Conservation (phyloP, 2,113 vertebrate genomes). For the Gopherus evgoodei region DNA sequence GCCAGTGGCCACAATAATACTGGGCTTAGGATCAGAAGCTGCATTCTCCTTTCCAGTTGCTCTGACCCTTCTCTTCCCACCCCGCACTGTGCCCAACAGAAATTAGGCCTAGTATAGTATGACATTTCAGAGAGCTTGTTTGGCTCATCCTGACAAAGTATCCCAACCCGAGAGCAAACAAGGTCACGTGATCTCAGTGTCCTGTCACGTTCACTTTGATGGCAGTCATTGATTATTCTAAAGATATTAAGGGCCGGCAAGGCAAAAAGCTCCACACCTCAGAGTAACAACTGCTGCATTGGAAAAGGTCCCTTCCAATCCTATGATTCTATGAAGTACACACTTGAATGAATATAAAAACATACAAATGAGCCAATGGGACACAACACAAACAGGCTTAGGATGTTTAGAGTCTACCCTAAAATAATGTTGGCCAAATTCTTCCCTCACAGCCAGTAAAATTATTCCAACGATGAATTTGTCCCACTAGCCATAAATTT, state of each 20-base stretch:
- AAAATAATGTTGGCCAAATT: conserved; percentile 54
- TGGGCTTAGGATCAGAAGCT: not conserved
- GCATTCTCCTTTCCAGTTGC: not conserved
- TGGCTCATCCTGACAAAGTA: not conserved
- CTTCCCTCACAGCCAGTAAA: conserved; percentile 64
- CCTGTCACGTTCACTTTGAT: not conserved
- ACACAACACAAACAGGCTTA: conserved; percentile 50
- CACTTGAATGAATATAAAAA: conserved; percentile 50
- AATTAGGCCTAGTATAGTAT: not conserved
- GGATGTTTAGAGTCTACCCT: conserved; percentile 52
- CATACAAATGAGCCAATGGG: conserved; percentile 54
- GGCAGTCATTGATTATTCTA: not conserved
- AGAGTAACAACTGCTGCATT: conserved; percentile 53
- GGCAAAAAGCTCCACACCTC: conserved; percentile 52
- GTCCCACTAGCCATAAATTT: conserved; percentile 27
- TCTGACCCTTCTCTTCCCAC: not conserved
- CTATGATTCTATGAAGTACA: not conserved
- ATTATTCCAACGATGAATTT: conserved; percentile 39
- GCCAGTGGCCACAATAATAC: rapidly evolving
- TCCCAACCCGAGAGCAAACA: not conserved
- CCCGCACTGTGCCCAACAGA: not conserved
- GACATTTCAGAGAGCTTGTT: not conserved
- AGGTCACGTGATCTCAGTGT: not conserved
- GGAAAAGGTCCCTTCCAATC: not conserved
- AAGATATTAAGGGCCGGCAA: not conserved